Evolutionary conservation across 2,888 invertebrate genomes (phyloP).

Genomic region (Tiliacea aurago): DNA sequence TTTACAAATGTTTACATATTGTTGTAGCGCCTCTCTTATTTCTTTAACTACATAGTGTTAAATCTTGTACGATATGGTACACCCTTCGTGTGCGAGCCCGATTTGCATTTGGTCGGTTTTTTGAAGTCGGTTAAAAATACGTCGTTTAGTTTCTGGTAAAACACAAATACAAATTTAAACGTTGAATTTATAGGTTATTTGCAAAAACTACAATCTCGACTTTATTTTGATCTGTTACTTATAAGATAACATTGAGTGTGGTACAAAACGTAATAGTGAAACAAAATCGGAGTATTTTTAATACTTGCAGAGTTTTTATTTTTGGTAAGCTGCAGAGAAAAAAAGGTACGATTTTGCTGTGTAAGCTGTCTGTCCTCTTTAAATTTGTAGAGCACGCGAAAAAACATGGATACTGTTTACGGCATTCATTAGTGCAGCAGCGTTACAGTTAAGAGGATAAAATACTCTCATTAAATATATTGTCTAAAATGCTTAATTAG

Average conservation of each 20-base stretch:
- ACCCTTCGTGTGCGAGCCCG: too few species aligned
- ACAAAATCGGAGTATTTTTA: not conserved
- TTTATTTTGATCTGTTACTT: not conserved
- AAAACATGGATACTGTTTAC: constrained; percentile 39
- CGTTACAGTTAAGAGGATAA: constrained; percentile 46
- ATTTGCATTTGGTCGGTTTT: too few species aligned
- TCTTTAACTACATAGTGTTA: too few species aligned
- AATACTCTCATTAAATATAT: constrained; percentile 38
- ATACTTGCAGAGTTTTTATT: constrained; percentile 8
- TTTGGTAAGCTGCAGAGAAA: constrained; percentile 13
- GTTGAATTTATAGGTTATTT: not conserved
- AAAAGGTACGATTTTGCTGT: constrained; percentile 22
- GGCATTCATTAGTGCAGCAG: constrained; percentile 45
- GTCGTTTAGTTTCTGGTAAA: not conserved
- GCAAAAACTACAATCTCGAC: not conserved
- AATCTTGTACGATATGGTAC: too few species aligned
- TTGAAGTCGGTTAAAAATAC: not conserved
- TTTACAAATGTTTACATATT: too few species aligned
- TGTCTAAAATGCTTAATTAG: constrained; percentile 50
- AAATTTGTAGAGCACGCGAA: constrained; percentile 34
- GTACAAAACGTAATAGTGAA: not conserved
- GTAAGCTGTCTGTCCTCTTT: constrained; percentile 38
- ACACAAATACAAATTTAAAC: not conserved
- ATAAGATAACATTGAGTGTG: not conserved
- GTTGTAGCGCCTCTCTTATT: too few species aligned